These are phyloP conservation scores for Diarsia brunnea DNA, from an alignment of 2,888 invertebrate species.

Conservation along the genomic window DNA sequence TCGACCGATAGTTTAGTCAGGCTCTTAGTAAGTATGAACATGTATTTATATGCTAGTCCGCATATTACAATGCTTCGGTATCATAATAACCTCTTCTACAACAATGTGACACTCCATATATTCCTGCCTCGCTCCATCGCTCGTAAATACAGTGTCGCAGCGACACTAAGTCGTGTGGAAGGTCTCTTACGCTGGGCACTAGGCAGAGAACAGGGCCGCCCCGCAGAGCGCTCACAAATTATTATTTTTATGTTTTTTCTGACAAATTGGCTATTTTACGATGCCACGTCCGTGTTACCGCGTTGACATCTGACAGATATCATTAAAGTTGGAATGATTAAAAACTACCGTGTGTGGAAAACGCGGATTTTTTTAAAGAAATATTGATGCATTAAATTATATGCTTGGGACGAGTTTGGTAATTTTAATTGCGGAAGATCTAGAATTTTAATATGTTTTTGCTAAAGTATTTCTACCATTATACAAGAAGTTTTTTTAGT, in stretches of 20 bases:
- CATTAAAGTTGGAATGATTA: slow-evolving; percentile 56
- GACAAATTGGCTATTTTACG: slow-evolving; percentile 85
- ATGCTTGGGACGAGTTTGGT: neutral
- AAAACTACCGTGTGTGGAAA: slow-evolving; percentile 54
- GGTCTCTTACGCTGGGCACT: slow-evolving; percentile 30
- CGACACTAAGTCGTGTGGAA: slow-evolving; percentile 49
- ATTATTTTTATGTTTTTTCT: slow-evolving; percentile 78
- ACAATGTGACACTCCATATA: neutral
- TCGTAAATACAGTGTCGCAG: slow-evolving; percentile 23
- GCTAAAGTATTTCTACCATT: neutral
- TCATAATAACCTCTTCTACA: neutral
- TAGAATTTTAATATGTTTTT: slow-evolving; percentile 8
- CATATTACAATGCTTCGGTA: too few species aligned
- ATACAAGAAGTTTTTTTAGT: too few species aligned
- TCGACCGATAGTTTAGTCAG: neutral
- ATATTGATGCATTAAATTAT: slow-evolving; percentile 15
- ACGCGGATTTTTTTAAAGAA: neutral
- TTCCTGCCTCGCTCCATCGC: neutral
- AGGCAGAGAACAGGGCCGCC: slow-evolving; percentile 41
- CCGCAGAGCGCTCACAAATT: slow-evolving; percentile 73
- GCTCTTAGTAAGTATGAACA: neutral
- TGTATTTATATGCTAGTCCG: too few species aligned
- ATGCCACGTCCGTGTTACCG: slow-evolving; percentile 33
- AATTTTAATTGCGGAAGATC: slow-evolving; percentile 24
- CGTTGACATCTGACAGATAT: slow-evolving; percentile 57